Percentiles rank a stretch among this genome's conserved stretches.
Conservation (phyloP, 1,140 invertebrate species). For the Achroia grisella region DNA sequence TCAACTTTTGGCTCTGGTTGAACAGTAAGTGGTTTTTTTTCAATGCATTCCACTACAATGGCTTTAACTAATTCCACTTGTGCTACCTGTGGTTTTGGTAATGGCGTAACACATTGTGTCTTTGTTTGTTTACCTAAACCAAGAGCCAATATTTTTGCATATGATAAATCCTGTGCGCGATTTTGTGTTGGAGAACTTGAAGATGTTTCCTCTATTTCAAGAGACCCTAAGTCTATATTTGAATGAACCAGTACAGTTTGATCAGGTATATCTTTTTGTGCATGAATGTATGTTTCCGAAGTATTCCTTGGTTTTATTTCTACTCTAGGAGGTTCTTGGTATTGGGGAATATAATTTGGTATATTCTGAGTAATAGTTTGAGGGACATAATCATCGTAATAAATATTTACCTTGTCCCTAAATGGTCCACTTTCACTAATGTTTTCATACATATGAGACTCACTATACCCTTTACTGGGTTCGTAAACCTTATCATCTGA, state of each 20-base stretch:
- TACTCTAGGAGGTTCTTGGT: neutral
- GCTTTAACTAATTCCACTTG: conserved; percentile 55
- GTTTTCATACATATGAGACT: conserved; percentile 17
- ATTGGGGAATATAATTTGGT: no score
- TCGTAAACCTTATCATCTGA: conserved; percentile 2
- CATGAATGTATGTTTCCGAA: neutral
- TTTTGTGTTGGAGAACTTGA: conserved; percentile 28
- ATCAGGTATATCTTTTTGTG: no score
- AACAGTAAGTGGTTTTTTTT: conserved; percentile 27
- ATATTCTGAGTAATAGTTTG: conserved; percentile 7
- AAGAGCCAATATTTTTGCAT: conserved; percentile 82
- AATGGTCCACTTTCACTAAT: conserved; percentile 28
- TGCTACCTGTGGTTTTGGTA: conserved; percentile 55
- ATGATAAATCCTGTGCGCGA: conserved; percentile 75
- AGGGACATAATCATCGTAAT: neutral
- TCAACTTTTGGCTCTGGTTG: conserved; percentile 30
- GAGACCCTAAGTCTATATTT: conserved; percentile 15
- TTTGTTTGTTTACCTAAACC: conserved; percentile 71
- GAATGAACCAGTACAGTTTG: no score
- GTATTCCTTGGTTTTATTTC: conserved; percentile 3
- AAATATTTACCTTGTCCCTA: neutral
- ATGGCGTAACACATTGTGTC: conserved; percentile 30
- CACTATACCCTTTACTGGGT: conserved; percentile 10
- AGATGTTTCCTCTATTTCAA: conserved; percentile 25
- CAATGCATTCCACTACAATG: conserved; percentile 42